phyloP scores from a whole-genome alignment of 2,113 vertebrate genomes.

The Chunga burmeisteri region DNA sequence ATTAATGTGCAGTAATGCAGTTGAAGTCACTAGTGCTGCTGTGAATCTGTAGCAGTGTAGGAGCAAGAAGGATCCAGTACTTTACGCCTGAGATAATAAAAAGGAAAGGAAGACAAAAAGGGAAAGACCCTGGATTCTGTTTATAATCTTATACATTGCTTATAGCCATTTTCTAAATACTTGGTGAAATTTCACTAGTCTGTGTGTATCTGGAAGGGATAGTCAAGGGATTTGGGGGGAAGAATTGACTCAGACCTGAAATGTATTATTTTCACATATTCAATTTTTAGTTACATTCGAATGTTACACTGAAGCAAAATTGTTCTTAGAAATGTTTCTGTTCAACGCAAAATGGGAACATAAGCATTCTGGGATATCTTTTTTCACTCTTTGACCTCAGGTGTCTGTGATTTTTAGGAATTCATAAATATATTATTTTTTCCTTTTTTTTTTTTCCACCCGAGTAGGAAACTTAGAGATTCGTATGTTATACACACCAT shows the following conservation, averaged over 20 bases:
- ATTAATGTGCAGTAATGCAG: background rate
- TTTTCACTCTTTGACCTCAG: background rate
- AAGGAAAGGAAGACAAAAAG: background rate
- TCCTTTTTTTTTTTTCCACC: fast-evolving
- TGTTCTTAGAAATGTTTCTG: background rate
- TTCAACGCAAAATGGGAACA: background rate
- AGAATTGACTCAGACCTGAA: background rate
- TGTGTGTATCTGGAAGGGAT: background rate
- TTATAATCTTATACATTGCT: background rate
- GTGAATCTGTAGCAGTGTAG: background rate
- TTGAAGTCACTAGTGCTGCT: background rate
- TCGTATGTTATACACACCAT: background rate
- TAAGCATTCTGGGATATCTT: background rate
- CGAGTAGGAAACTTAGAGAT: background rate
- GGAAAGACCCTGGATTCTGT: background rate
- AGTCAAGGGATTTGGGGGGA: background rate
- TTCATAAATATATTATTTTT: background rate
- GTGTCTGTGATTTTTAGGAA: background rate
- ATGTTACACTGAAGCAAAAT: background rate
- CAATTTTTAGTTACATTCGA: background rate
- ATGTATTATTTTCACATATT: background rate
- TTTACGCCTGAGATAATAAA: background rate
- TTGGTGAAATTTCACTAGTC: background rate
- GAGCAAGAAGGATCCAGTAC: background rate
- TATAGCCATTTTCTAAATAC: background rate